Conservation (phyloP, 2,888 invertebrate genomes). For the Papilio gigon region DNA sequence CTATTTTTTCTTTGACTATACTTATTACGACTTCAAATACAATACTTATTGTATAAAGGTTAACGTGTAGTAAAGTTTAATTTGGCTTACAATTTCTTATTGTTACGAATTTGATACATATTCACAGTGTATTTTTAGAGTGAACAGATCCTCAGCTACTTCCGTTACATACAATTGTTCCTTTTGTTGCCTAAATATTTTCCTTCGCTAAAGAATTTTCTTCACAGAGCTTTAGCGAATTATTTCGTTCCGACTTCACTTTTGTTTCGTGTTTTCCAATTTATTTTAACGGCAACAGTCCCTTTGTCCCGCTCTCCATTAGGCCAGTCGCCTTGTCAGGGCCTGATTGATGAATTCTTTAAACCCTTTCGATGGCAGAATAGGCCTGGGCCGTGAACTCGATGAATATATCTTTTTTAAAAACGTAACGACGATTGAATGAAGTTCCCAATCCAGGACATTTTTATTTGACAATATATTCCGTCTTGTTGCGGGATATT, state of each 20-base stretch:
- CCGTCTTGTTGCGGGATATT: no score
- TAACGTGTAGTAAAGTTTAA: no score
- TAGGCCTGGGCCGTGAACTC: slow-evolving; percentile 43
- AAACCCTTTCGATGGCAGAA: slow-evolving; percentile 54
- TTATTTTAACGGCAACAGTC: slow-evolving; percentile 57
- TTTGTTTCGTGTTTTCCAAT: slow-evolving; percentile 48
- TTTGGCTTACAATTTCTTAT: no score
- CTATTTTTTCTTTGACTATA: not conserved
- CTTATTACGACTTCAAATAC: not conserved
- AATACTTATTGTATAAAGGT: not conserved
- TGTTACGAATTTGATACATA: no score
- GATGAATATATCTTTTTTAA: slow-evolving; percentile 36
- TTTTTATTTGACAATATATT: no score
- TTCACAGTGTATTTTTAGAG: no score
- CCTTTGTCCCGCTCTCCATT: slow-evolving; percentile 55
- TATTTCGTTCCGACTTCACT: slow-evolving; percentile 19
- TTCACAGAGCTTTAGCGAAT: slow-evolving; percentile 1
- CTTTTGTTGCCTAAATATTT: not conserved
- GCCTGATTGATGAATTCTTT: slow-evolving; percentile 63
- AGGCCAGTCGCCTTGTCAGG: slow-evolving; percentile 55
- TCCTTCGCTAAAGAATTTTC: not conserved
- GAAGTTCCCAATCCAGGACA: not conserved
- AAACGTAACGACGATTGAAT: slow-evolving; percentile 25
- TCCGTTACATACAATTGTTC: not conserved
- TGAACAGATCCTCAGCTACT: no score